These are phyloP conservation scores for Threskiornis aethiopicus DNA, from an alignment of 2,797 vertebrate species.

Conservation along the genomic window DNA sequence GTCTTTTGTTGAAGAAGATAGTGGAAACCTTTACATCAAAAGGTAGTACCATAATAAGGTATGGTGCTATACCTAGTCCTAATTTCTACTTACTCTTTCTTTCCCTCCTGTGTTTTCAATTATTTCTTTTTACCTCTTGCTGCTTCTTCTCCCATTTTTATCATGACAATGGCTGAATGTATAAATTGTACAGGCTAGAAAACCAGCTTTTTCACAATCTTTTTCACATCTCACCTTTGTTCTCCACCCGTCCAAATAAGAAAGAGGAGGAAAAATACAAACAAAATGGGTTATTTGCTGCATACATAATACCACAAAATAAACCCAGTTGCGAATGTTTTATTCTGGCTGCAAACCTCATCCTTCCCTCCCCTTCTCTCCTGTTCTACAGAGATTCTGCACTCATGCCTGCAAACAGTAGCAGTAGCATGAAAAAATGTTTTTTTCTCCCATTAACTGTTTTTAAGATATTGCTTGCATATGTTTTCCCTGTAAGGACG, in stretches of 20 bases:
- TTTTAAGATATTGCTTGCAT: not conserved
- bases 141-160: not conserved
- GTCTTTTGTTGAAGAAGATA: not conserved
- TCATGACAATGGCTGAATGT: not conserved
- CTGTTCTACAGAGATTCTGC: not conserved
- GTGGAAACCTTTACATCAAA: conserved; percentile 9
- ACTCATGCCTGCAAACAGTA: not conserved
- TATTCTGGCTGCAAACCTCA: not conserved
- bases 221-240: not conserved
- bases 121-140: not conserved
- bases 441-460: not conserved
- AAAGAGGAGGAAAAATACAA: not conserved
- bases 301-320: not conserved
- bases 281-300: not conserved
- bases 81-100: not conserved
- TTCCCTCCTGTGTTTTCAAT: not conserved
- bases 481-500: not conserved
- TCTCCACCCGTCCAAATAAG: not conserved
- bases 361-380: not conserved
- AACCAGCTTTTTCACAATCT: not conserved
- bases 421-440: not conserved
- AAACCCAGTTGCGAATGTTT: not conserved
- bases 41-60: not conserved
- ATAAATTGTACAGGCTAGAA: not conserved
- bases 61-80: not conserved